Evolutionary conservation across 2,888 invertebrate species (phyloP), one percentile per base, ranked within the genome.

Genomic region (Sarcophaga carnaria): DNA sequence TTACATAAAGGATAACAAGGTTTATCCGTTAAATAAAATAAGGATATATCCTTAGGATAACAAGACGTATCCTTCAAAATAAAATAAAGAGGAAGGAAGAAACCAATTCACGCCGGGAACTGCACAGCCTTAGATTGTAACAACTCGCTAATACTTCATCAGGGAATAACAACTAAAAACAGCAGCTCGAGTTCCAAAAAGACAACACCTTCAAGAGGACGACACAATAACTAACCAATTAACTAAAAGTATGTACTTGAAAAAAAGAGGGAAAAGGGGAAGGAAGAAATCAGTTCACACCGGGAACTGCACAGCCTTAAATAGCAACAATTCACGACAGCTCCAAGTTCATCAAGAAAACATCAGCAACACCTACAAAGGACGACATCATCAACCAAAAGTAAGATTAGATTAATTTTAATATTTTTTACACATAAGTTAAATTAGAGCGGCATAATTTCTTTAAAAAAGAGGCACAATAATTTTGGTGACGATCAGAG

Each of bases 341-440:
- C 27, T 64, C 22, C 64, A 64, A 64, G 64, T 22, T 64, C 64
- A 64, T 22, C 64, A 5, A 22, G 64, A 67, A 67, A 67, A 67
- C 47, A 47, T 10, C 47, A 47, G 11, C 47, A 67, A 67, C 67
- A 67, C 20, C 67, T 47, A 20, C 45, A 67, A 67, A 11, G 47
- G 47, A 67, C 67, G 25, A 72, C 27, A 72, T 10, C 25, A 71
- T 25, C 25, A 27, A 63, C 63, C 12, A 71, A 71, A n/a, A 72
- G 72, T 72, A 72, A 72, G 59, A 72, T 22, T 72, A 72, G 54
- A 59, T 72, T 72, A 69, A 37, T 37, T 69, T 45, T 25, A 49
- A 49, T 17, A 49, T 47, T 45, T 22, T 22, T 22, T 22, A 22
- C 22, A 22, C 22, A 22, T 49, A 49, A 70, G 45, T 14, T 49